Evolutionary conservation across 2,113 vertebrate species (phyloP).

Genomic region (Bos taurus): ARS-UCD2.0 NC_037346.1:47662501-47663000

Average conservation of each 20-base stretch:
- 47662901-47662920: background rate
- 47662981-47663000: background rate
- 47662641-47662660: background rate
- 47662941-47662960: background rate
- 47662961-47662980: background rate
- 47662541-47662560: background rate
- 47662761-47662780: background rate
- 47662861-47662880: background rate
- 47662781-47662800: background rate
- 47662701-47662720: background rate
- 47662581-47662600: background rate
- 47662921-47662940: background rate
- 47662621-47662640: background rate
- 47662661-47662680: background rate
- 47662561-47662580: background rate
- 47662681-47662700: background rate
- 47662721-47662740: background rate
- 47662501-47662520: background rate
- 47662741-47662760: background rate
- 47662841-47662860: background rate
- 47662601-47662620: background rate
- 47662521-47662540: background rate
- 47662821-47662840: background rate
- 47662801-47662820: background rate
- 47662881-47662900: background rate